Conservation (phyloP, 2,113 vertebrate species). For the Centropristis striata region DNA sequence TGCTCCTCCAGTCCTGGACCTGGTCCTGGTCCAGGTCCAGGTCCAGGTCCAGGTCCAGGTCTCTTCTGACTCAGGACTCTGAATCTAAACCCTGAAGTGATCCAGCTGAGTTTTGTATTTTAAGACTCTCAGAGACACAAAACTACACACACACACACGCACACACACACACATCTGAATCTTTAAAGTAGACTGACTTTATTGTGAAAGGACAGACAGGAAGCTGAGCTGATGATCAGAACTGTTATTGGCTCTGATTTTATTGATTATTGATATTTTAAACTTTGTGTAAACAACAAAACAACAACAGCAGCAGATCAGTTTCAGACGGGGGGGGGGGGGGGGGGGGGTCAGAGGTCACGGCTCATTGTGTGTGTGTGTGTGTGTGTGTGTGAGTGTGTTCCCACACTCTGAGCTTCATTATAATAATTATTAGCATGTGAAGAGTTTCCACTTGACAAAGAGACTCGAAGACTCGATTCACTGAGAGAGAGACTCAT, state of each 20-base stretch:
- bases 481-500: conserved; percentile 17
- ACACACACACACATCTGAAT: no score
- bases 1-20: no score
- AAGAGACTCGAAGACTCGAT: conserved; percentile 64
- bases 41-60: no score
- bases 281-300: not conserved
- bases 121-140: no score
- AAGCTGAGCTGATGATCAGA: not conserved
- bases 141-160: no score
- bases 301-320: no score
- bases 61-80: no score
- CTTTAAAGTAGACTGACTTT: not conserved
- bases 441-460: conserved; percentile 66
- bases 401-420: conserved; percentile 51
- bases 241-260: not conserved
- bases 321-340: no score
- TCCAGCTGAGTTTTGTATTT: no score
- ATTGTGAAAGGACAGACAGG: conserved; percentile 1
- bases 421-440: conserved; percentile 72
- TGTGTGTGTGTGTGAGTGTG: not conserved
- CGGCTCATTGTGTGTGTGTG: conserved; percentile 39
- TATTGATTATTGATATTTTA: not conserved
- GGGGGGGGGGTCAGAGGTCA: conserved; percentile 59
- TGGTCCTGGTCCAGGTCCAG: no score
- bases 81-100: no score